Base-by-base conservation (phyloP, 2,113 vertebrate species). In the Pogonocichla stellata region DNA sequence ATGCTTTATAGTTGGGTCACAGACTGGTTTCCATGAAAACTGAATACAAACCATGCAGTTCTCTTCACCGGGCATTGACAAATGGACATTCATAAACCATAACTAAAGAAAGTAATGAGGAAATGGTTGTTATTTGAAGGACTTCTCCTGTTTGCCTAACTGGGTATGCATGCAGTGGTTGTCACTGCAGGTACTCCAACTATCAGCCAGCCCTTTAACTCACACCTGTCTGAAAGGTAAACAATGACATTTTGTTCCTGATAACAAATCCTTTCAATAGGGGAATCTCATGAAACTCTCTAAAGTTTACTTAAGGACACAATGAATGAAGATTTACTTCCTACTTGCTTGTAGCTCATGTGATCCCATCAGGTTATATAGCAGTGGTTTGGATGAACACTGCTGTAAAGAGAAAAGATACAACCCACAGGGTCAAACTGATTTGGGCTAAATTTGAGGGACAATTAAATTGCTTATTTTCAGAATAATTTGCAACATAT, bases 381-480 rank as follows among this genome's bases (percentile, higher is more conserved):
- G 9, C 22, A 25, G 14, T 60, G 43, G 33, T 92, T 89, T 92
- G 57, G 28, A 70, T 66, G 40, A 93, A 36, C 8, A 14, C 7
- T 43, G 11, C 12, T 69, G 16, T 54, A 28, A 80, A 78, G n/a
- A 71, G 36, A 74, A 82, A 33, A 24, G 6, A 10, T 60, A 40
- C 11, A 71, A 43, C 14, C 10, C 19, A 26, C 7, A 61, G 24
- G 29, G 24, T 79, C 28, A 8, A 58, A 84, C 10, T 53, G 42
- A 25, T 58, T 50, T 24, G 19, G 15, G 42, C 42, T 64, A 83
- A 77, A 88, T 38, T 26, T 79, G 19, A 79, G 3, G 13, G 20
- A 5, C 31, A 92, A 90, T 93, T 72, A 86, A 58, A 91, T 81
- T 2, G 4, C 62, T 96, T 97, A 60, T 94, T 97, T 96, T 92